Conservation (phyloP, 2,113 vertebrate species). For the Vombatus ursinus region DNA sequence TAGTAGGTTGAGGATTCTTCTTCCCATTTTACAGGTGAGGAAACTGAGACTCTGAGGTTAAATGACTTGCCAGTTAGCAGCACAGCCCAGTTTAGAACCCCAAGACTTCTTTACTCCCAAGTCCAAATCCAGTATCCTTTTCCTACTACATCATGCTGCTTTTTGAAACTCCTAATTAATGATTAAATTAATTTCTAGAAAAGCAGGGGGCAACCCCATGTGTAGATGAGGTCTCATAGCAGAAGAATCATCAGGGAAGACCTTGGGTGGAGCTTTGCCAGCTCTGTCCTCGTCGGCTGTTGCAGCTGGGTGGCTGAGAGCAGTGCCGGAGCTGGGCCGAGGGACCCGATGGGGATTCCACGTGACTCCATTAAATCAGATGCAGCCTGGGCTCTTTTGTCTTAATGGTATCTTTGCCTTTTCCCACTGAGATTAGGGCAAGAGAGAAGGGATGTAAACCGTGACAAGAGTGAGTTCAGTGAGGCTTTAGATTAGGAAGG, state of each 20-base stretch:
- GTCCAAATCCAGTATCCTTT: not conserved
- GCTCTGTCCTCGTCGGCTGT: not conserved
- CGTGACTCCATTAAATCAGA: not conserved
- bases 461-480: fast-evolving
- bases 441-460: not conserved
- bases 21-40: not conserved
- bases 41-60: not conserved
- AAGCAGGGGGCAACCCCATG: not conserved
- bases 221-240: not conserved
- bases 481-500: not conserved
- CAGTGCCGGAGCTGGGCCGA: not conserved
- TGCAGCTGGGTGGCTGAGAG: not conserved
- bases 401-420: not conserved
- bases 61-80: not conserved
- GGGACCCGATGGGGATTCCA: not conserved
- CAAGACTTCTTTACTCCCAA: not conserved
- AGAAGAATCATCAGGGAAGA: not conserved
- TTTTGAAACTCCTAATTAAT: not conserved
- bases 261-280: not conserved
- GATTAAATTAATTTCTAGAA: not conserved
- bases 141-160: not conserved
- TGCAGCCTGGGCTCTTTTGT: not conserved
- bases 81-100: not conserved
- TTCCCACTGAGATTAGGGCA: not conserved
- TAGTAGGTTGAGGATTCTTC: not conserved